Conservation (phyloP, 2,113 vertebrate genomes). For the Sceloporus tristichus region DNA sequence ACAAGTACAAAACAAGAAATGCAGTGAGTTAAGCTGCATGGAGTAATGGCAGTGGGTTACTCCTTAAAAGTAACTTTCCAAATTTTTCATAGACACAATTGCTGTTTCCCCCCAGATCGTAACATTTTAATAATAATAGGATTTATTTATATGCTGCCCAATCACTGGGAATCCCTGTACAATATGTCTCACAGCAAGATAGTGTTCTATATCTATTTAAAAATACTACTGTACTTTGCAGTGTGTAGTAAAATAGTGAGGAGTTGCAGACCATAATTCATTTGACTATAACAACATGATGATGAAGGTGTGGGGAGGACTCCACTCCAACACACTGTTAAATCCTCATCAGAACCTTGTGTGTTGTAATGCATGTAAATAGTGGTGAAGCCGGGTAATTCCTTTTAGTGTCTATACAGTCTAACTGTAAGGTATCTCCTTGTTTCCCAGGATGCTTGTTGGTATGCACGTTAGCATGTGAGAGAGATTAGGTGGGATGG, state of each 20-base stretch:
- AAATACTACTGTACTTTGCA: neutral
- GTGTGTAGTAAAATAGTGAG: neutral
- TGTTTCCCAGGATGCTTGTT: neutral
- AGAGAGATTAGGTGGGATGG: neutral
- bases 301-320: neutral
- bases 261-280: neutral
- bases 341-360: neutral
- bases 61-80: no score
- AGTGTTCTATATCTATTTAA: conserved; percentile 7
- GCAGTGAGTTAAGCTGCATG: no score
- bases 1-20: neutral
- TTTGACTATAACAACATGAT: neutral
- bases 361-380: neutral
- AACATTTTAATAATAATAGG: neutral
- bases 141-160: no score
- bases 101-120: neutral
- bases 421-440: neutral
- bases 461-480: neutral
- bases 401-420: neutral
- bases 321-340: neutral
- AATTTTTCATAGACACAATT: neutral
- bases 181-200: neutral
- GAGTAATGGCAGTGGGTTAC: no score
- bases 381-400: neutral
- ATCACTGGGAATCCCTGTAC: neutral